Base-by-base conservation (phyloP, 92 coral and sea anemone species). In the Parazoanthus darwini region DNA sequence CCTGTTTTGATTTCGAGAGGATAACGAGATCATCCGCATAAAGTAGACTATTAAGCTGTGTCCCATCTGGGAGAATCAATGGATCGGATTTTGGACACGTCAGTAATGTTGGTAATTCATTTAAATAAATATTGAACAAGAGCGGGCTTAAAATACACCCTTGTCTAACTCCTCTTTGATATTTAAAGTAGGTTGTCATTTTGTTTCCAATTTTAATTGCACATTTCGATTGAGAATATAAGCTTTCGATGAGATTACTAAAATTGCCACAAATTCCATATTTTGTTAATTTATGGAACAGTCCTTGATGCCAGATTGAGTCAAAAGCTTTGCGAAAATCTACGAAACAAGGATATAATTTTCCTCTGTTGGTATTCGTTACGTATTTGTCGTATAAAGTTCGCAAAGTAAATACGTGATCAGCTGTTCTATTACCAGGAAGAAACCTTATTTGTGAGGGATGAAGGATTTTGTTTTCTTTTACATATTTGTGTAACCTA, bases 231-330 rank as follows among this genome's bases (percentile, higher is more conserved):
- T 82, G 74, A 38, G 89, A 90, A 73, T 92, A 92, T 42, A 92
- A 58, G 50, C 88, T 76, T 90, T 90, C 90, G 33, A 92, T 90
- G 4, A 90, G 75, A 39, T 87, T 74, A 51, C 76, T 87, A 63
- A 92, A 90, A 46, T 82, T 71, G 9, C 91, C 92, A 48, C 92
- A 78, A n/a, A 92, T 90, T 18, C 88, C 67, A 29, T 77, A 74
- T 9, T 82, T 38, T 3, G 81, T 42, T 71, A 92, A 51, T 43
- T 87, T 75, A 39, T 73, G 82, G 25, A 92, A 39, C 50, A 44
- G 50, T 44, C 50, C 50, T 1, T 44, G 50, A 44, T 44, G 50
- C 50, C 50, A 44, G 50, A 92, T 66, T 65, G 94, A 92, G 80
- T 92, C 92, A 86, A 89, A 92, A 38, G 90, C 94, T 89, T 36